Evolutionary conservation across 1,140 invertebrate species (phyloP).

Genomic region (Zophobas morio): DNA sequence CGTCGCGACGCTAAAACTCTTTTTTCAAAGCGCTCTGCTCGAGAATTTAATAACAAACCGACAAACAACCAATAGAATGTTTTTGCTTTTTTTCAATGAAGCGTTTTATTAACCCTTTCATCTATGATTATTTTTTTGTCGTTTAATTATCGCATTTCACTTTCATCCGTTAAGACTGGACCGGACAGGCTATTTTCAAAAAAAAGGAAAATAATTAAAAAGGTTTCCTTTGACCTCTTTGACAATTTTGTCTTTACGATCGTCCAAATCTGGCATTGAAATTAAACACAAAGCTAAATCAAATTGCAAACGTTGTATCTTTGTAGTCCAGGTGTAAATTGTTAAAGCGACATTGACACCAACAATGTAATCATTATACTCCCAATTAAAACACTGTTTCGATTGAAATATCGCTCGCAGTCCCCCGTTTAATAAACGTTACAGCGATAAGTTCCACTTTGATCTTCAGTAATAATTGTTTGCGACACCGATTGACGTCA

Average conservation of each 20-base stretch:
- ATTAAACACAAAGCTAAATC: conserved; percentile 38
- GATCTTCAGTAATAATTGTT: conserved; percentile 38
- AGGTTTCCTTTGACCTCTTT: conserved; percentile 11
- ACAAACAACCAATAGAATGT: conserved; percentile 3
- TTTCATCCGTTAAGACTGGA: conserved; percentile 16
- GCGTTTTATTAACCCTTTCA: conserved; percentile 24
- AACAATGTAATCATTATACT: conserved; percentile 41
- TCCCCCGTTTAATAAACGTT: conserved; percentile 33
- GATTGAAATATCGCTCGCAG: conserved; percentile 36
- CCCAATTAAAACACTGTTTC: conserved; percentile 38
- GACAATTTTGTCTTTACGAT: conserved; percentile 16
- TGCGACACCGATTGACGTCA: conserved; percentile 30
- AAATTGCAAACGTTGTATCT: conserved; percentile 39
- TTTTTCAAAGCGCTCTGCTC: conserved; percentile 11
- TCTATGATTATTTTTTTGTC: neutral
- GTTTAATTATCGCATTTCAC: conserved; percentile 14
- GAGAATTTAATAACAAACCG: neutral
- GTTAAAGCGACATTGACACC: conserved; percentile 39
- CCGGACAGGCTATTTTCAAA: neutral
- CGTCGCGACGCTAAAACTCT: conserved; percentile 18
- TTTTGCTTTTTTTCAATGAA: conserved; percentile 2
- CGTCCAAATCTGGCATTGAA: conserved; percentile 25
- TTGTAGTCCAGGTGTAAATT: conserved; percentile 38
- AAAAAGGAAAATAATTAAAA: conserved; percentile 25
- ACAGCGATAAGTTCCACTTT: conserved; percentile 37